A percentile compares a stretch with the other conserved stretches of the same genome.
phyloP scores from a whole-genome alignment of 2,113 vertebrate species.

The Picathartes gymnocephalus region DNA sequence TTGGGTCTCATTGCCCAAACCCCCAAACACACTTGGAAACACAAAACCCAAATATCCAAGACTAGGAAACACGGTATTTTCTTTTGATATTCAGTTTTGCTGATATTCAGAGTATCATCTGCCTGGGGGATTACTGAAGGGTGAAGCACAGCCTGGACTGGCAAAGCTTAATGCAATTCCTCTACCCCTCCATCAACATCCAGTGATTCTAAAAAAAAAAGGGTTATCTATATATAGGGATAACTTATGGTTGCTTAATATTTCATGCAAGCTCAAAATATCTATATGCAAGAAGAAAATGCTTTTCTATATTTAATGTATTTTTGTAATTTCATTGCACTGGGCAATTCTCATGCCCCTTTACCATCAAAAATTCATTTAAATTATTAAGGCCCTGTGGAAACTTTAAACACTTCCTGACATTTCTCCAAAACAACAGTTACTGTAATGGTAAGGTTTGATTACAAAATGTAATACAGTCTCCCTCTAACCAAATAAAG shows the following conservation, averaged over 20 bases:
- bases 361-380: neutral
- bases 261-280: neutral
- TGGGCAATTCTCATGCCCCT: neutral
- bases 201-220: neutral
- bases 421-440: neutral
- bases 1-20: neutral
- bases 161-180: neutral
- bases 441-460: neutral
- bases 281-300: neutral
- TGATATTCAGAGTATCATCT: neutral
- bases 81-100: neutral
- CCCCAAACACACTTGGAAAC: neutral
- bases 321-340: neutral
- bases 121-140: neutral
- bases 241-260: neutral
- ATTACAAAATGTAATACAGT: neutral
- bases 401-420: neutral
- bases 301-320: neutral
- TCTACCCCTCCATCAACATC: neutral
- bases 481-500: neutral
- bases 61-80: neutral
- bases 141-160: neutral
- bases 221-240: neutral
- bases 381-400: neutral
- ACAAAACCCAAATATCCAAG: neutral